phyloP scores from a whole-genome alignment of 2,113 vertebrate species.

The Ranitomeya imitator region DNA sequence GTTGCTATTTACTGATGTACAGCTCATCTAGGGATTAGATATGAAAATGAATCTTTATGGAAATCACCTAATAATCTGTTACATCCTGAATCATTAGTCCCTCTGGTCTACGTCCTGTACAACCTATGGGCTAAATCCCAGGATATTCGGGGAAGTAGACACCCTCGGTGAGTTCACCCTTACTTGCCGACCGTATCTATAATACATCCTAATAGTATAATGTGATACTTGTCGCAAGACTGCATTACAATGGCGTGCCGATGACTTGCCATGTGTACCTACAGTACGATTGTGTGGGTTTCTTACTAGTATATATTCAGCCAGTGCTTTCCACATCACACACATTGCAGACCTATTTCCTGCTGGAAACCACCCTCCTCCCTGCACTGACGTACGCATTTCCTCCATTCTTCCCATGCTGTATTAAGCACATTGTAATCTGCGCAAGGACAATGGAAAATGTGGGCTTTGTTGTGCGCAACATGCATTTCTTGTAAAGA shows the following conservation, averaged over 20 bases:
- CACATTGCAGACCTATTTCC: conserved; percentile 43
- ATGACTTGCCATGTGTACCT: no score
- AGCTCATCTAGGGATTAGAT: background rate
- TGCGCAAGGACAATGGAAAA: conserved; percentile 30
- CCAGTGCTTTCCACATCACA: conserved; percentile 20
- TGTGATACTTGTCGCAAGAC: background rate
- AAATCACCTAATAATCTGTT: no score
- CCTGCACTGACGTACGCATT: conserved; percentile 41
- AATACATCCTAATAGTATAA: no score
- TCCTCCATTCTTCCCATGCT: conserved; percentile 53
- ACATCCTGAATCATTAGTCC: no score
- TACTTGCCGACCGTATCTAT: no score
- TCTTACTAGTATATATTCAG: background rate
- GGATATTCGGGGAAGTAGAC: no score
- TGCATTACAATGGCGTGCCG: background rate
- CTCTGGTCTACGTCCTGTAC: no score
- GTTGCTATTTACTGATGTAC: no score
- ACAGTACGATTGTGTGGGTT: background rate
- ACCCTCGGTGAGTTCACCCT: no score
- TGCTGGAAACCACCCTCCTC: conserved; percentile 55
- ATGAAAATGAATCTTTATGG: background rate
- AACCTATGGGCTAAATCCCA: no score
- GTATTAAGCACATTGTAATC: background rate
- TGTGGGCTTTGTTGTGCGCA: conserved; percentile 22
- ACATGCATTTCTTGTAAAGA: background rate